Percentiles rank a stretch among this genome's conserved stretches.
Evolutionary conservation across 1,140 invertebrate genomes (phyloP).

Genomic region (Laupala kohalensis): DNA sequence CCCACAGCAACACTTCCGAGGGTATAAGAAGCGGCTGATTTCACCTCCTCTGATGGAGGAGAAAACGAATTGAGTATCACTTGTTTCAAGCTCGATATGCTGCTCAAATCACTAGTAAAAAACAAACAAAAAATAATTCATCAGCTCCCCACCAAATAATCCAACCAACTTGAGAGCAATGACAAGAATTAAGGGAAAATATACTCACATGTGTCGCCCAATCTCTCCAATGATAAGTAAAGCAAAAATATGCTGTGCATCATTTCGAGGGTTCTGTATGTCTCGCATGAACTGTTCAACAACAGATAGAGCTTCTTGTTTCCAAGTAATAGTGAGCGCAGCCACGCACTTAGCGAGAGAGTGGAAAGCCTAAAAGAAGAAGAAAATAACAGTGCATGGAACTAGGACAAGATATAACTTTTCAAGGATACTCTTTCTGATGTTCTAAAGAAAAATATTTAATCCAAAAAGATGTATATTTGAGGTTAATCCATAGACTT

Average conservation of each 20-base stretch:
- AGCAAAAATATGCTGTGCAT: conserved; percentile 82
- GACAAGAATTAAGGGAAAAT: background rate
- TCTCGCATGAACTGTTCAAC: conserved; percentile 78
- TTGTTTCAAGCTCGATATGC: conserved; percentile 54
- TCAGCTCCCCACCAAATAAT: background rate
- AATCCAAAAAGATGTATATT: too few relatives aligned
- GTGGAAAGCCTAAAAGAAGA: conserved; percentile 77
- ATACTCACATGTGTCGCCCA: conserved; percentile 73
- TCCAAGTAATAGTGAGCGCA: conserved; percentile 68
- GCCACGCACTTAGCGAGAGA: conserved; percentile 92
- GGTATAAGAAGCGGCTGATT: conserved; percentile 93
- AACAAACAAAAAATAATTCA: conserved; percentile 19
- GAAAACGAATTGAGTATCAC: conserved; percentile 65
- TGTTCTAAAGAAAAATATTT: too few relatives aligned
- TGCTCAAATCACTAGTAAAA: conserved; percentile 78
- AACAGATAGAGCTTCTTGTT: conserved; percentile 58
- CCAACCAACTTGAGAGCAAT: background rate
- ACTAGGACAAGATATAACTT: too few relatives aligned
- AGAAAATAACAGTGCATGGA: too few relatives aligned
- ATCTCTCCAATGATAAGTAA: conserved; percentile 92
- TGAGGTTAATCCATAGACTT: too few relatives aligned
- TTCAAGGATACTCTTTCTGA: too few relatives aligned
- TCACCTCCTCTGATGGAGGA: conserved; percentile 71
- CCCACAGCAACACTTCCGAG: conserved; percentile 90
- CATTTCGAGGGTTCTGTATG: conserved; percentile 54